Percentiles rank a stretch among this genome's conserved stretches.
These are phyloP conservation scores for Salticus scenicus DNA, from an alignment of 2,888 invertebrate species.

Conservation along the genomic window DNA sequence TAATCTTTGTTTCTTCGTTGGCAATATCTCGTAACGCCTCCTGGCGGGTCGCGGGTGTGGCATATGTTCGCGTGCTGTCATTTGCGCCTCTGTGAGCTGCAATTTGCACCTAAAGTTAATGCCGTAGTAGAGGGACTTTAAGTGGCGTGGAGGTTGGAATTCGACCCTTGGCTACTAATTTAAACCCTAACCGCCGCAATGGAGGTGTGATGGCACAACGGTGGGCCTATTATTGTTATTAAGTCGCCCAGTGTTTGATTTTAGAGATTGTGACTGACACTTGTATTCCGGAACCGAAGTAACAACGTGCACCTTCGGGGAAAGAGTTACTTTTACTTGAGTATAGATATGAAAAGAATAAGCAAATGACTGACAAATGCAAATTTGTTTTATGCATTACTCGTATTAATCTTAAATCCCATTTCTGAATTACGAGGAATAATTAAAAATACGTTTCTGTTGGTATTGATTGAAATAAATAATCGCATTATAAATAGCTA, in stretches of 20 bases:
- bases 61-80: slow-evolving; percentile 56
- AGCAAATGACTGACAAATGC: too few species aligned
- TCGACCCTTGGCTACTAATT: slow-evolving; percentile 53
- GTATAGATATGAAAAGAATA: too few species aligned
- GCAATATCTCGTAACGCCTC: slow-evolving; percentile 63
- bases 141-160: slow-evolving; percentile 49
- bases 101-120: slow-evolving; percentile 66
- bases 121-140: slow-evolving; percentile 35
- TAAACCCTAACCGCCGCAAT: slow-evolving; percentile 27
- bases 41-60: slow-evolving; percentile 64
- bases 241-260: neutral
- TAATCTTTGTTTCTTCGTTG: neutral
- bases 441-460: too few species aligned
- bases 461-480: too few species aligned
- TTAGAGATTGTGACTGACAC: neutral
- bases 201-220: slow-evolving; percentile 46
- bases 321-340: too few species aligned
- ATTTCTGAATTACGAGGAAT: too few species aligned
- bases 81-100: slow-evolving; percentile 45
- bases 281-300: too few species aligned
- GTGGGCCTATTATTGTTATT: slow-evolving; percentile 8
- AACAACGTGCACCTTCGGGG: too few species aligned
- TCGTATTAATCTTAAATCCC: too few species aligned
- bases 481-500: too few species aligned
- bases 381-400: too few species aligned